phyloP scores from a whole-genome alignment of 2,797 vertebrate species.

The Premnoplex brunnescens region DNA sequence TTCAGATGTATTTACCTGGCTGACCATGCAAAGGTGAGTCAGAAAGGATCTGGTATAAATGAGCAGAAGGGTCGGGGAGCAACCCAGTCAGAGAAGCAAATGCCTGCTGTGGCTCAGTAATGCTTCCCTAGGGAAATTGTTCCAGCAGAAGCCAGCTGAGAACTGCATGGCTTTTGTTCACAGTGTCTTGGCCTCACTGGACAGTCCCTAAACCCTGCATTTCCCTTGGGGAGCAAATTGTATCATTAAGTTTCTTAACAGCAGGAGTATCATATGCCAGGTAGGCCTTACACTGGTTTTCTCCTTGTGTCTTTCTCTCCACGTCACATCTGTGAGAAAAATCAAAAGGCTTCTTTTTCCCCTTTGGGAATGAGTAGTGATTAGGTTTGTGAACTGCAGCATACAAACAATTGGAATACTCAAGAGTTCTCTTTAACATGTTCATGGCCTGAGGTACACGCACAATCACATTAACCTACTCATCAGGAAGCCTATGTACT shows the following conservation, averaged over 20 bases:
- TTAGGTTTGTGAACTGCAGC: not conserved
- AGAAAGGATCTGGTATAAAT: not conserved
- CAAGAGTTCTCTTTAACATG: not conserved
- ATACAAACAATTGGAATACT: not conserved
- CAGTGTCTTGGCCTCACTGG: not conserved
- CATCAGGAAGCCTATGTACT: not conserved
- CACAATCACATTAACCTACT: not conserved
- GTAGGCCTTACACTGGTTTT: not conserved
- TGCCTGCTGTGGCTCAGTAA: rapidly evolving
- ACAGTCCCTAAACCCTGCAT: not conserved
- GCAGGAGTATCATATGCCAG: not conserved
- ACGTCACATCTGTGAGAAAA: not conserved
- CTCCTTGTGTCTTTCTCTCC: not conserved
- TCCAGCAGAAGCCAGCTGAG: not conserved
- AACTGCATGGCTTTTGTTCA: not conserved
- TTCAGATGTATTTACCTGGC: not conserved
- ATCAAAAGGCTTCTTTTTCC: not conserved
- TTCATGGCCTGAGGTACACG: not conserved
- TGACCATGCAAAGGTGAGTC: not conserved
- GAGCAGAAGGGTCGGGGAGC: not conserved
- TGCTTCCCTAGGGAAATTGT: not conserved
- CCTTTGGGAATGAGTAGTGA: not conserved
- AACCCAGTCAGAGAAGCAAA: not conserved
- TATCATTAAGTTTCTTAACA: not conserved
- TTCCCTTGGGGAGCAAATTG: not conserved